phyloP scores from a whole-genome alignment of 92 coral and sea anemone genomes.

The Diadumene lineata region DNA sequence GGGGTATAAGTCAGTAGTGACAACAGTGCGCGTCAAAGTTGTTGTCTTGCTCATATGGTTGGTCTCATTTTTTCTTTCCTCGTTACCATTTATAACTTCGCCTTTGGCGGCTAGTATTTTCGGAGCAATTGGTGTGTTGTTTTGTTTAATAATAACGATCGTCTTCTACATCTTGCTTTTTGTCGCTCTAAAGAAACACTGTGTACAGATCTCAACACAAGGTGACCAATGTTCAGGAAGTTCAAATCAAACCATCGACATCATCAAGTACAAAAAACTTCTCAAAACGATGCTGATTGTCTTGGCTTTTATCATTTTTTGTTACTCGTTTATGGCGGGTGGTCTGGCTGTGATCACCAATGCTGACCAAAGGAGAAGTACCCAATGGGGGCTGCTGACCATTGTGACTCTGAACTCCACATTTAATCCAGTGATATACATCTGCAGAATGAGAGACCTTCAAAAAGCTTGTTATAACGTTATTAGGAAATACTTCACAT shows the following conservation, averaged over 20 bases:
- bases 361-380: not conserved
- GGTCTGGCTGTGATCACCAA: not conserved
- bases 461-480: not conserved
- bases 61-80: not conserved
- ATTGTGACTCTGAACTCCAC: slow-evolving; percentile 13
- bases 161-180: slow-evolving; percentile 14
- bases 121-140: not conserved
- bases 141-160: not conserved
- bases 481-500: not conserved
- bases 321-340: slow-evolving; percentile 7
- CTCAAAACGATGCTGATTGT: slow-evolving; percentile 24
- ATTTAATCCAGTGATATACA: slow-evolving; percentile 25
- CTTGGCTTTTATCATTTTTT: not conserved
- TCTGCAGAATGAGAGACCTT: slow-evolving; percentile 25
- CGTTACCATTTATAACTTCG: not conserved
- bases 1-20: slow-evolving; percentile 17
- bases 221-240: slow-evolving; percentile 11
- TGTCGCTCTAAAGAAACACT: slow-evolving; percentile 15
- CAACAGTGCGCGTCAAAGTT: not conserved
- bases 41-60: not conserved
- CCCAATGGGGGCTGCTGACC: not conserved
- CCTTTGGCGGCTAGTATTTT: too few species aligned
- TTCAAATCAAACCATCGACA: slow-evolving; percentile 17
- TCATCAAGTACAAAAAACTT: slow-evolving; percentile 21
- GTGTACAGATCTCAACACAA: slow-evolving; percentile 20